phyloP scores from a whole-genome alignment of 2,113 vertebrate species.

The Myrmecobius fasciatus region DNA sequence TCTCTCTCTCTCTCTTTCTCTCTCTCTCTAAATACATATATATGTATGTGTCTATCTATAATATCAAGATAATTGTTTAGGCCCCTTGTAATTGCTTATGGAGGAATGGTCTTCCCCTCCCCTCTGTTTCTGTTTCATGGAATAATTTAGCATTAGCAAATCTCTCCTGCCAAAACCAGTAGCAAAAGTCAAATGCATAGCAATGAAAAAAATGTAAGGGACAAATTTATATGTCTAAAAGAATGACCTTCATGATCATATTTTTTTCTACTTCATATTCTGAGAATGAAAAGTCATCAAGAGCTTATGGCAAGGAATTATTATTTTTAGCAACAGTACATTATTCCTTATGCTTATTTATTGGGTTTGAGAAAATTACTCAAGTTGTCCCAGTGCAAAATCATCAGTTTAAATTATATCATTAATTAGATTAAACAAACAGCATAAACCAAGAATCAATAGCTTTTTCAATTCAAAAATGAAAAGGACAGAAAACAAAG shows the following conservation, averaged over 20 bases:
- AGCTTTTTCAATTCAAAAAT: conserved; percentile 10
- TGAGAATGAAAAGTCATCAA: conserved; percentile 23
- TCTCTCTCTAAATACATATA: too few relatives aligned
- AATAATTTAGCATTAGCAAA: conserved; percentile 61
- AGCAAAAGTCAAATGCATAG: conserved; percentile 23
- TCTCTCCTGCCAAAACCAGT: conserved; percentile 48
- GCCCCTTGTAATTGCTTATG: conserved; percentile 27
- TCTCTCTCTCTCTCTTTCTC: too few relatives aligned
- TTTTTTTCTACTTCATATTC: not conserved
- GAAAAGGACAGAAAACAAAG: not conserved
- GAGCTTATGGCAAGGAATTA: not conserved
- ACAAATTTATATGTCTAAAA: not conserved
- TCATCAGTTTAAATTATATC: conserved; percentile 25
- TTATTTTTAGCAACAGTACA: conserved; percentile 3
- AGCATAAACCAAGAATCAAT: not conserved
- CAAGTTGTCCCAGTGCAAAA: conserved; percentile 30
- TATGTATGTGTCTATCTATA: too few relatives aligned
- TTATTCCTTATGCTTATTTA: conserved; percentile 41
- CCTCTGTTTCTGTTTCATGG: conserved; percentile 36
- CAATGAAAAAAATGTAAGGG: not conserved
- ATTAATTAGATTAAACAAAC: not conserved
- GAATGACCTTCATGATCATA: not conserved
- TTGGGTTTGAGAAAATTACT: conserved; percentile 29
- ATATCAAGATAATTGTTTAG: conserved; percentile 53
- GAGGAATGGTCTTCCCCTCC: not conserved